Conservation (phyloP, 2,797 vertebrate species). For the Myotis daubentonii region DNA sequence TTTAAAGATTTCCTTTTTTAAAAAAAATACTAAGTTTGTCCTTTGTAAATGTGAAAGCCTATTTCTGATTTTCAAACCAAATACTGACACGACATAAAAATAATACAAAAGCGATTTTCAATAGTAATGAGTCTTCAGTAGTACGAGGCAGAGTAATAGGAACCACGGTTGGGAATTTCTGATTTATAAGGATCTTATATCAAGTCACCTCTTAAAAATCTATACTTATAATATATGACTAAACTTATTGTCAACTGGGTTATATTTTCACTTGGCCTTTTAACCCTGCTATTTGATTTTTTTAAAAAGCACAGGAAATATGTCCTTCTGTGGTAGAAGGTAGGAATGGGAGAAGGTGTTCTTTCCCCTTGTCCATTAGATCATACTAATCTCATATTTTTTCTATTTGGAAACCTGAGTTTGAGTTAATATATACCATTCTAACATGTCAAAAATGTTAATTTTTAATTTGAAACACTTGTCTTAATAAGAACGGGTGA, state of each 20-base stretch:
- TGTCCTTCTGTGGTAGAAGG: slow-evolving; percentile 38
- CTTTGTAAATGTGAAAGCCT: not conserved
- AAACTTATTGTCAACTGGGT: slow-evolving; percentile 52
- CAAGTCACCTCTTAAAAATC: slow-evolving; percentile 49
- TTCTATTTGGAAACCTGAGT: slow-evolving; percentile 60
- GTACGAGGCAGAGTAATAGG: slow-evolving; percentile 30
- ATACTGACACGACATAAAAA: not conserved
- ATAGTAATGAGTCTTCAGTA: not conserved
- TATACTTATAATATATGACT: slow-evolving; percentile 21
- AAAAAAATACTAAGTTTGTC: not conserved
- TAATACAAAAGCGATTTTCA: slow-evolving; percentile 11
- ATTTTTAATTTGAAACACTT: slow-evolving; percentile 78
- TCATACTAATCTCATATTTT: slow-evolving; percentile 64
- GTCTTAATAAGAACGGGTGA: slow-evolving; percentile 73
- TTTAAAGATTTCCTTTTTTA: not conserved
- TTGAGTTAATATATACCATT: slow-evolving; percentile 58
- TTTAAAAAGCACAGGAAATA: slow-evolving; percentile 36
- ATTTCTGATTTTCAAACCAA: slow-evolving; percentile 19
- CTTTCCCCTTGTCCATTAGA: slow-evolving; percentile 43
- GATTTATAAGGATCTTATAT: slow-evolving; percentile 44
- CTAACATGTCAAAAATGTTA: slow-evolving; percentile 65
- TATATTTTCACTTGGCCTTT: slow-evolving; percentile 64
- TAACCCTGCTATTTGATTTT: slow-evolving; percentile 50
- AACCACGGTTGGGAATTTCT: slow-evolving; percentile 48
- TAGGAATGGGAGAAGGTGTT: slow-evolving; percentile 28